Conservation (phyloP, 1,140 invertebrate species). For the Neodiprion virginianus region DNA sequence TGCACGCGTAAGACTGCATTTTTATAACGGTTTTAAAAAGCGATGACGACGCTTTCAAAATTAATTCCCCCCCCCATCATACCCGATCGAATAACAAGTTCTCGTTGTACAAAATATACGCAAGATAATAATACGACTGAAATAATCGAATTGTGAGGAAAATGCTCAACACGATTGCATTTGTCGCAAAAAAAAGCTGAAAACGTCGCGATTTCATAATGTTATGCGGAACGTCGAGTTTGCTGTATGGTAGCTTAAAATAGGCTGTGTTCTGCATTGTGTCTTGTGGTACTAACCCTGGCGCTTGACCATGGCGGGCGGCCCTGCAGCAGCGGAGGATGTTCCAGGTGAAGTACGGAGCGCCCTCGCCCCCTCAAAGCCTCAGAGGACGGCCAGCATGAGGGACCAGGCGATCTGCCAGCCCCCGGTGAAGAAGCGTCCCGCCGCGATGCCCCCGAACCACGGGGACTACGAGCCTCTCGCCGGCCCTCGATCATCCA, state of each 20-base stretch:
- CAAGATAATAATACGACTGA: no score
- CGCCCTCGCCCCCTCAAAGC: constrained; percentile 77
- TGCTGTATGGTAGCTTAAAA: background rate
- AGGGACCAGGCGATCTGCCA: constrained; percentile 63
- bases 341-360: constrained; percentile 77
- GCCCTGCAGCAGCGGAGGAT: constrained; percentile 63
- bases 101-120: no score
- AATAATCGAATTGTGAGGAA: background rate
- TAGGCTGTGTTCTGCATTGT: constrained; percentile 44
- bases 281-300: constrained; percentile 60
- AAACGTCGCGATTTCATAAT: background rate
- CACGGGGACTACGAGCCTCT: constrained; percentile 47
- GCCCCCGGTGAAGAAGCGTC: constrained; percentile 43
- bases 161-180: background rate
- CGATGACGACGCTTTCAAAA: no score
- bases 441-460: constrained; percentile 21
- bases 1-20: background rate
- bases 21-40: no score
- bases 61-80: no score
- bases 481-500: constrained; percentile 30
- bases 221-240: background rate
- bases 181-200: background rate
- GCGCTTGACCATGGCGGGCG: constrained; percentile 58
- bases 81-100: no score
- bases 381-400: constrained; percentile 83